phyloP scores from a whole-genome alignment of 2,797 vertebrate genomes.

The Salarias fasciatus region DNA sequence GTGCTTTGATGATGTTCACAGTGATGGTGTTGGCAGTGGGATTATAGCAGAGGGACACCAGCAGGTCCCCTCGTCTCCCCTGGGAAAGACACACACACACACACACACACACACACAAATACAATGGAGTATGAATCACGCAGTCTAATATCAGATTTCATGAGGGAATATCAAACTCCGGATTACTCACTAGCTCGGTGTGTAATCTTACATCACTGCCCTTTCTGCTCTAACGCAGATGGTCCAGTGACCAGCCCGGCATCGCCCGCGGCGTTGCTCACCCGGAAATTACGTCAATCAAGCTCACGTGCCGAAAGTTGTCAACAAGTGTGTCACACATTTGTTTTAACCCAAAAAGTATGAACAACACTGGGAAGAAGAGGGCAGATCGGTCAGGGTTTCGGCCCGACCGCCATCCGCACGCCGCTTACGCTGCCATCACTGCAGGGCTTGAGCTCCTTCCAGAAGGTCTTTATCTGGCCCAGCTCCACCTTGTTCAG shows the following conservation, averaged over 20 bases:
- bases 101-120: constrained; percentile 32
- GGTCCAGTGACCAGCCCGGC: constrained; percentile 37
- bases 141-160: constrained; percentile 56
- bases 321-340: constrained; percentile 20
- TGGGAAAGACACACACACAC: constrained; percentile 60
- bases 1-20: constrained; percentile 98
- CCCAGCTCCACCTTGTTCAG: constrained; percentile 98
- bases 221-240: constrained; percentile 54
- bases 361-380: constrained; percentile 23
- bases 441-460: constrained; percentile 98
- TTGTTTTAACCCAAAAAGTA: constrained; percentile 20
- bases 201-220: constrained; percentile 54
- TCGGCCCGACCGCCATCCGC: neutral
- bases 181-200: constrained; percentile 50
- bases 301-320: constrained; percentile 26
- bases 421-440: constrained; percentile 95
- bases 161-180: constrained; percentile 53
- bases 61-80: constrained; percentile 87
- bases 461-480: constrained; percentile 99
- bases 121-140: constrained; percentile 49
- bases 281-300: constrained; percentile 24
- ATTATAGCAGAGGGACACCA: constrained; percentile 96
- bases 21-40: constrained; percentile 97
- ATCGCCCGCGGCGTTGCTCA: constrained; percentile 27
- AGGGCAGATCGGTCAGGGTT: constrained; percentile 3